These are phyloP conservation scores for Sminthopsis crassicaudata DNA, from an alignment of 2,113 vertebrate genomes.

Conservation along the genomic window DNA sequence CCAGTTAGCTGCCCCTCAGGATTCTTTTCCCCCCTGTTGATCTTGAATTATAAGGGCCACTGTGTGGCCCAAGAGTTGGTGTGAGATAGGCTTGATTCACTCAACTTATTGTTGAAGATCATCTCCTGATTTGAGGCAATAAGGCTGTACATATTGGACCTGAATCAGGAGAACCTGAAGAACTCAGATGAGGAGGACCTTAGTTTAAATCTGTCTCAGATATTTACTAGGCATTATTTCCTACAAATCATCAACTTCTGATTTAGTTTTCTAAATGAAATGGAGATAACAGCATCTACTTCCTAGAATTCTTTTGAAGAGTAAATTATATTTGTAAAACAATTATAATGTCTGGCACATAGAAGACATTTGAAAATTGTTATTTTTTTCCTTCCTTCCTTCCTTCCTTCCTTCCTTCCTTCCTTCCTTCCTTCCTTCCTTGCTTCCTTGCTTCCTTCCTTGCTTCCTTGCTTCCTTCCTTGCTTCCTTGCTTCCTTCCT, in stretches of 20 bases:
- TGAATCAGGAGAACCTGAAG: background rate
- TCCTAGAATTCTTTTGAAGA: background rate
- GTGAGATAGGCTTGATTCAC: no score
- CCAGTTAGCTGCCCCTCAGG: no score
- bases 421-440: no score
- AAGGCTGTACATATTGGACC: background rate
- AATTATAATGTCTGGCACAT: background rate
- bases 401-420: no score
- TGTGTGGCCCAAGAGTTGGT: background rate
- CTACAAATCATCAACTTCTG: background rate
- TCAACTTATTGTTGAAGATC: background rate
- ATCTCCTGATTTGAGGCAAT: background rate
- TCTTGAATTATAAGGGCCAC: background rate
- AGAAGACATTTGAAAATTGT: background rate
- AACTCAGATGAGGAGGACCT: background rate
- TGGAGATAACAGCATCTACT: background rate
- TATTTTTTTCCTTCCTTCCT: no score
- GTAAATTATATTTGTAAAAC: background rate
- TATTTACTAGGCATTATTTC: background rate
- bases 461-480: no score
- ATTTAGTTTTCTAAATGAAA: background rate
- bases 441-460: no score
- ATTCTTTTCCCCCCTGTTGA: background rate
- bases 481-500: no score
- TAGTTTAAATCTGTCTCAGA: background rate